Conservation (phyloP, 2,113 vertebrate genomes). For the Kryptolebias marmoratus region DNA sequence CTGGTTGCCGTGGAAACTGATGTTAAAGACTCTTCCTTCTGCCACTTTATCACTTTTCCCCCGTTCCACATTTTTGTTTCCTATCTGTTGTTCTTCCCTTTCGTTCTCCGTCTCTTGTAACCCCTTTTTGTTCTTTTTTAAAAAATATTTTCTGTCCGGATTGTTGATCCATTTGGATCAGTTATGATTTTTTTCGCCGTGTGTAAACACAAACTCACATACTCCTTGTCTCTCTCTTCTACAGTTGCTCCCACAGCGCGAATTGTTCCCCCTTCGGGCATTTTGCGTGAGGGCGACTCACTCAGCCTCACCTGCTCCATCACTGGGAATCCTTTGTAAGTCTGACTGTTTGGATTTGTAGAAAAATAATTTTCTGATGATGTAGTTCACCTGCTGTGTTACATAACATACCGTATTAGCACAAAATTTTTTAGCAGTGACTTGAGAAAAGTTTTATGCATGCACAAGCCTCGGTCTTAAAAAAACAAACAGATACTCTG, state of each 20-base stretch:
- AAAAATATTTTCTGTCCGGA: background rate
- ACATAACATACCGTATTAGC: background rate
- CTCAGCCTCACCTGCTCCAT: slow-evolving; percentile 86
- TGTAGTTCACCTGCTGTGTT: background rate
- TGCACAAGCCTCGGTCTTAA: background rate
- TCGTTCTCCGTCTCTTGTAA: slow-evolving; percentile 2
- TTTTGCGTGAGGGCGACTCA: slow-evolving; percentile 89
- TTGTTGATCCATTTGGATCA: slow-evolving; percentile 12
- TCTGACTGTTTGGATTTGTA: slow-evolving; percentile 49
- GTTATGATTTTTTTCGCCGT: slow-evolving; percentile 13
- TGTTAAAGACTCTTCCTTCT: slow-evolving; percentile 55
- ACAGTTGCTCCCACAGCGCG: slow-evolving; percentile 88
- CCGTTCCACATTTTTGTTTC: slow-evolving; percentile 27
- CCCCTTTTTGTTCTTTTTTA: background rate
- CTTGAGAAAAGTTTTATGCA: background rate
- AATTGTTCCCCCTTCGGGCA: slow-evolving; percentile 85
- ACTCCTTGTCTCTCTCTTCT: background rate
- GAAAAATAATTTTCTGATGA: background rate
- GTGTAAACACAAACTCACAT: slow-evolving; percentile 3
- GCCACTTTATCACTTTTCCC: slow-evolving; percentile 37
- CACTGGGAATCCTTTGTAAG: slow-evolving; percentile 90
- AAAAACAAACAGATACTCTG: too few species aligned
- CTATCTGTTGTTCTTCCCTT: background rate
- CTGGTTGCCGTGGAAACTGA: slow-evolving; percentile 70
- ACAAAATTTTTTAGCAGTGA: background rate